Percentiles rank a stretch among this genome's conserved stretches.
These are phyloP conservation scores for Chaenodraco wilsoni DNA, from an alignment of 2,797 vertebrate genomes.

Conservation along the genomic window DNA sequence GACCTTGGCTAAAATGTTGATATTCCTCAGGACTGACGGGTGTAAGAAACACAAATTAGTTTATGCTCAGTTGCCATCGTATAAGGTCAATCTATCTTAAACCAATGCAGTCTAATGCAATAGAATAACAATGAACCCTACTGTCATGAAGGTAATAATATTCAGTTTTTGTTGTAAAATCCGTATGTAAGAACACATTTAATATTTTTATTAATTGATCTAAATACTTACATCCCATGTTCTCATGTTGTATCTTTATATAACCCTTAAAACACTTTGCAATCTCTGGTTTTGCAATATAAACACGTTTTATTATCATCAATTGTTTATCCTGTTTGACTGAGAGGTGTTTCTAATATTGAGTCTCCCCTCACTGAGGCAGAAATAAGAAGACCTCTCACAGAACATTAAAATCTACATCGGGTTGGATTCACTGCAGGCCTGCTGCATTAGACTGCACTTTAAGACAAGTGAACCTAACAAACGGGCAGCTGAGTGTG, in stretches of 20 bases:
- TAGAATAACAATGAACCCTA: background rate
- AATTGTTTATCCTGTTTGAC: background rate
- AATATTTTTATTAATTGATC: background rate
- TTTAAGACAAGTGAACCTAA: background rate
- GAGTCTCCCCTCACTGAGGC: background rate
- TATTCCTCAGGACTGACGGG: background rate
- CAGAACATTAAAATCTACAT: background rate
- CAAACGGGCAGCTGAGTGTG: slow-evolving; percentile 16
- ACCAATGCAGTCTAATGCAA: background rate
- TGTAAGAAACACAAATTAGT: slow-evolving; percentile 6
- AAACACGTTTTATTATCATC: background rate
- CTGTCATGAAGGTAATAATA: background rate
- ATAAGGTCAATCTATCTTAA: slow-evolving; percentile 5
- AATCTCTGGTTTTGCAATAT: background rate
- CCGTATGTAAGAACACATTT: too few species aligned
- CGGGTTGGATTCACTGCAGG: background rate
- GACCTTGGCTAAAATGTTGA: background rate
- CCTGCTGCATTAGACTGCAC: slow-evolving; percentile 2
- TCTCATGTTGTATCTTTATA: background rate
- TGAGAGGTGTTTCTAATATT: background rate
- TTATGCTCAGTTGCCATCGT: slow-evolving; percentile 8
- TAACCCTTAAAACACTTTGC: background rate
- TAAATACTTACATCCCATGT: background rate
- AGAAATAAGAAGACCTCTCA: background rate
- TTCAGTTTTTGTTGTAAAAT: background rate